Evolutionary conservation across 2,888 invertebrate genomes (phyloP).

Genomic region (Pandemis cinnamomeana): DNA sequence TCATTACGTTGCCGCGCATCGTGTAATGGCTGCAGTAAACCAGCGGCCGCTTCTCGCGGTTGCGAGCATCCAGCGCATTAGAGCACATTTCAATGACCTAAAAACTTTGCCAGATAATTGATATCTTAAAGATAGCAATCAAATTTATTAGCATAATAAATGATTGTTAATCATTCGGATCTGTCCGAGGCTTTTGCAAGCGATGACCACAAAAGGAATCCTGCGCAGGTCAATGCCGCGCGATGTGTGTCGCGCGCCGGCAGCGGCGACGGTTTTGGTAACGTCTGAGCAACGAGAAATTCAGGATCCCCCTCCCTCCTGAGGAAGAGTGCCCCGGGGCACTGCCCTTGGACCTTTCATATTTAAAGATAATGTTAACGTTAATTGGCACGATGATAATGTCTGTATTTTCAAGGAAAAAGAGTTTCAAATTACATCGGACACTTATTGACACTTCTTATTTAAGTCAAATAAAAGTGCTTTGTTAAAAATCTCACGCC

Average conservation of each 20-base stretch:
- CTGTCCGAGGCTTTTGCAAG: slow-evolving; percentile 38
- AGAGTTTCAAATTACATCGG: no score
- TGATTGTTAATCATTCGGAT: slow-evolving; percentile 38
- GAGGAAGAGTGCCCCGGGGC: slow-evolving; percentile 40
- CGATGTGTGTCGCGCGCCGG: slow-evolving; percentile 37
- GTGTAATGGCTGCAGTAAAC: slow-evolving; percentile 26
- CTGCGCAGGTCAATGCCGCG: slow-evolving; percentile 39
- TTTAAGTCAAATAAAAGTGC: no score
- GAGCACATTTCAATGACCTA: slow-evolving; percentile 39
- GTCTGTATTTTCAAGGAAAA: no score
- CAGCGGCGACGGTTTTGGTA: slow-evolving; percentile 38
- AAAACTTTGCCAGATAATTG: slow-evolving; percentile 34
- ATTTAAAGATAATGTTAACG: not conserved
- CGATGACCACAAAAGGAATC: slow-evolving; percentile 41
- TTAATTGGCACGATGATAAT: not conserved
- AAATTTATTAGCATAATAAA: slow-evolving; percentile 35
- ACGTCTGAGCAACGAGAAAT: slow-evolving; percentile 41
- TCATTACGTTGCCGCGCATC: slow-evolving; percentile 21
- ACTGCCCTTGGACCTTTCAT: slow-evolving; percentile 25
- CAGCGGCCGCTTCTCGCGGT: slow-evolving; percentile 7
- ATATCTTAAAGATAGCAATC: slow-evolving; percentile 36
- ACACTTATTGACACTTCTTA: no score
- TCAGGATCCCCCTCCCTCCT: slow-evolving; percentile 29
- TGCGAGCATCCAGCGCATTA: slow-evolving; percentile 17
- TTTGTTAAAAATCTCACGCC: no score